Conservation (phyloP, 2,797 vertebrate genomes). For the Rhabdomys pumilio region DNA sequence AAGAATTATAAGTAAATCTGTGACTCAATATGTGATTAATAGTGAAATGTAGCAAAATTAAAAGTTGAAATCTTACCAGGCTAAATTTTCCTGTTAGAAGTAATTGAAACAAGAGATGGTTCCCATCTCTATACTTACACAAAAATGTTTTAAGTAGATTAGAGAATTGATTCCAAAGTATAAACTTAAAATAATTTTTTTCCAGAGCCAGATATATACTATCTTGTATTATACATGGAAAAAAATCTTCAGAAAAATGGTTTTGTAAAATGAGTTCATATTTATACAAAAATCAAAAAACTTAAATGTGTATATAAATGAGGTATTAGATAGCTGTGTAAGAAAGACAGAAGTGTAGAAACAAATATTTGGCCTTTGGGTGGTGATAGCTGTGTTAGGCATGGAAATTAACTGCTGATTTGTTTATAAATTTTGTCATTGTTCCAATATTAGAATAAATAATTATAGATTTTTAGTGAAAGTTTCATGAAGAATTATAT, state of each 20-base stretch:
- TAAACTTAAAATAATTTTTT: background rate
- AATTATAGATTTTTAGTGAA: background rate
- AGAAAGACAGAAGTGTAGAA: background rate
- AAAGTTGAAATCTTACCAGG: constrained; percentile 8
- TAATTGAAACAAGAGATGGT: constrained; percentile 19
- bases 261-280: background rate
- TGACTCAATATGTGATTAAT: constrained; percentile 13
- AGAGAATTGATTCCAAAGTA: constrained; percentile 18
- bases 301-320: background rate
- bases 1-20: constrained; percentile 12
- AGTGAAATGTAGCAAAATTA: background rate
- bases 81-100: constrained; percentile 13
- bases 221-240: constrained; percentile 3
- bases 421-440: constrained; percentile 2
- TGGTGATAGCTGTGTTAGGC: background rate
- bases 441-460: constrained; percentile 30
- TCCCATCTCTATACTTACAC: background rate
- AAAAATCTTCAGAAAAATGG: background rate
- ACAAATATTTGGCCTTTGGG: background rate
- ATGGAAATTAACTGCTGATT: background rate
- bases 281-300: constrained; percentile 13
- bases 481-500: background rate
- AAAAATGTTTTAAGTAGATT: constrained; percentile 3
- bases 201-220: background rate
- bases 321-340: background rate